Percentiles rank a stretch among this genome's conserved stretches.
phyloP scores from a whole-genome alignment of 2,113 vertebrate species.

The Brienomyrus longianalis region DNA sequence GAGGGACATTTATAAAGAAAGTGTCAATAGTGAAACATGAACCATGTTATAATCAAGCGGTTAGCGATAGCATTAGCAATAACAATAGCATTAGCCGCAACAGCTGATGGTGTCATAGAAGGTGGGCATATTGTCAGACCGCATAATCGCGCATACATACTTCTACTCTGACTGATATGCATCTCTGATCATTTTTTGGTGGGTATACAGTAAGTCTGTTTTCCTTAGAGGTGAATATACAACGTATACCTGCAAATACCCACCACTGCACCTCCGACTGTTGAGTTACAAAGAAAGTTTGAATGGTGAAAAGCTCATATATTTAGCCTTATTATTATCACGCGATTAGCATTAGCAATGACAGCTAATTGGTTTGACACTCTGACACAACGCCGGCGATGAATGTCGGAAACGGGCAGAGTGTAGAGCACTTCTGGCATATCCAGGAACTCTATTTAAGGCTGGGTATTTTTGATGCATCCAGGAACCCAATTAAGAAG shows the following conservation, averaged over 20 bases:
- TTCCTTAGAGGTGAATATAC: background rate
- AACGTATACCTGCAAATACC: background rate
- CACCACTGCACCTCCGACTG: background rate
- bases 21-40: background rate
- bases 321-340: background rate
- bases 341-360: background rate
- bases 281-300: background rate
- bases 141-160: background rate
- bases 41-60: background rate
- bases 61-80: background rate
- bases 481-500: slow-evolving; percentile 23
- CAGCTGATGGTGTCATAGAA: background rate
- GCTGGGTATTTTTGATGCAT: background rate
- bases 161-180: background rate
- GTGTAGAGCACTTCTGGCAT: background rate
- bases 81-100: background rate
- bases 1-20: background rate
- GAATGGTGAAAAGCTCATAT: background rate
- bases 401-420: background rate
- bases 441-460: slow-evolving; percentile 23
- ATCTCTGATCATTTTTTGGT: background rate
- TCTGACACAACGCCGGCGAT: background rate
- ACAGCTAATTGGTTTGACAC: background rate
- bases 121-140: background rate
- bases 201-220: background rate